Conservation (phyloP, 1,140 invertebrate genomes). For the Luehdorfia chinensis region DNA sequence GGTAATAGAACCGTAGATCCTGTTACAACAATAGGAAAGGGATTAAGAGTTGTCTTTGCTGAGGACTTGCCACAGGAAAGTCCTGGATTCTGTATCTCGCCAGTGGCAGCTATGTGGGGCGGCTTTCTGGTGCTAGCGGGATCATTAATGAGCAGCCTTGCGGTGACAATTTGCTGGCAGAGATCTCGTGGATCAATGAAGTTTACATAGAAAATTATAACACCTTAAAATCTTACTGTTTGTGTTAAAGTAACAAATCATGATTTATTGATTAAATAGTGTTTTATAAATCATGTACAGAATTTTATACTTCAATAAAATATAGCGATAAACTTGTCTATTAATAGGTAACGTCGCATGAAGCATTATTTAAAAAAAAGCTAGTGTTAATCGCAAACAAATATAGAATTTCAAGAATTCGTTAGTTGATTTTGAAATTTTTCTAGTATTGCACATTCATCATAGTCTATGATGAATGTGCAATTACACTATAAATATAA, state of each 20-base stretch:
- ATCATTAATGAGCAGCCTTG: slow-evolving; percentile 57
- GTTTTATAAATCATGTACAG: background rate
- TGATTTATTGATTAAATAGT: background rate
- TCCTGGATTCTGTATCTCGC: slow-evolving; percentile 62
- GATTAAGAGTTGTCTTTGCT: slow-evolving; percentile 81
- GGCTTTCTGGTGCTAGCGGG: slow-evolving; percentile 54
- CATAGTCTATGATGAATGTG: no score
- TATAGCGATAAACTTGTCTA: background rate
- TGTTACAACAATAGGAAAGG: slow-evolving; percentile 79
- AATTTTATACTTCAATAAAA: background rate
- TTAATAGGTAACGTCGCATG: background rate
- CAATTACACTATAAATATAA: background rate
- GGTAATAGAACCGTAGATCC: slow-evolving; percentile 76
- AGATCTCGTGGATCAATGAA: slow-evolving; percentile 49
- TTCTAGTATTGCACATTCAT: background rate
- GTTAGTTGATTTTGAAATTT: background rate
- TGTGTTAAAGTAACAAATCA: background rate
- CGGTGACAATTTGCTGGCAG: slow-evolving; percentile 59
- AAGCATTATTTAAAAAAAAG: no score
- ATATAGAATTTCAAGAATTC: no score
- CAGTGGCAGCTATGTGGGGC: slow-evolving; percentile 65
- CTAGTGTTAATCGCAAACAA: no score
- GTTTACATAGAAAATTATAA: slow-evolving; percentile 29
- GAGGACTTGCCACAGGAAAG: slow-evolving; percentile 76
- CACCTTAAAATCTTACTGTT: background rate